Base-by-base conservation (phyloP, 2,797 vertebrate species). In the Cetoscarus ocellatus region DNA sequence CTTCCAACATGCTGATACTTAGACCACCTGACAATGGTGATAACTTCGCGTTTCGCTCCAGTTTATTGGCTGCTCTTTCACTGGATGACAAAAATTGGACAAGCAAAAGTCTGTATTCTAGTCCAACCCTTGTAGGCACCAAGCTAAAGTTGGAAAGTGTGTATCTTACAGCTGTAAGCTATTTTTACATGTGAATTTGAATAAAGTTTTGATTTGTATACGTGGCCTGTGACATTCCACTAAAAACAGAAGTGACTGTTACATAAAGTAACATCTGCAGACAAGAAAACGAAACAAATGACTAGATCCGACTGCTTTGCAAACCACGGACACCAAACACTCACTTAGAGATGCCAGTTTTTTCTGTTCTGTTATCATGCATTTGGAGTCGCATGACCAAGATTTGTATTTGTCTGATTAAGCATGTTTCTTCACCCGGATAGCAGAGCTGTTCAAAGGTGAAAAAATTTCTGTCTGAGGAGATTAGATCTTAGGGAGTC, bases 361-460 rank as follows among this genome's bases (percentile, higher is more conserved):
- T n/a, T n/a, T 27, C 27, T 27, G 27, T 27, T 27, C 27, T 27
- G 27, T 27, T n/a, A n/a, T n/a, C n/a, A n/a, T n/a, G n/a, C n/a
- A n/a, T n/a, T 27, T 27, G 27, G 2, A 4, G 27, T 4, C 27
- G 27, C 4, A 27, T 54, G 63, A 72, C 61, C 50, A 17, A 72
- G 49, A 63, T 59, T 75, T 73, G 13, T 12, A 52, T 74, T 66
- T 57, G 2, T 34, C 44, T 36, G 57, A 64, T 43, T 61, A 39
- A 43, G 36, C 53, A 8, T 43, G 39, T 51, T 17, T 45, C 43
- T 57, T 63, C 47, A 18, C 18, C 34, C 39, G 64, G 54, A 70
- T 49, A 60, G 43, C 40, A 56, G 43, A 17, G 52, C 69, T 82
- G 64, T 39, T 39, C 15, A 27, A n/a, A 42, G 8, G 34, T 73